A percentile compares a stretch with the other conserved stretches of the same genome.
phyloP scores from a whole-genome alignment of 1,140 invertebrate species.

The Pseudomyrmex pallidus region DNA sequence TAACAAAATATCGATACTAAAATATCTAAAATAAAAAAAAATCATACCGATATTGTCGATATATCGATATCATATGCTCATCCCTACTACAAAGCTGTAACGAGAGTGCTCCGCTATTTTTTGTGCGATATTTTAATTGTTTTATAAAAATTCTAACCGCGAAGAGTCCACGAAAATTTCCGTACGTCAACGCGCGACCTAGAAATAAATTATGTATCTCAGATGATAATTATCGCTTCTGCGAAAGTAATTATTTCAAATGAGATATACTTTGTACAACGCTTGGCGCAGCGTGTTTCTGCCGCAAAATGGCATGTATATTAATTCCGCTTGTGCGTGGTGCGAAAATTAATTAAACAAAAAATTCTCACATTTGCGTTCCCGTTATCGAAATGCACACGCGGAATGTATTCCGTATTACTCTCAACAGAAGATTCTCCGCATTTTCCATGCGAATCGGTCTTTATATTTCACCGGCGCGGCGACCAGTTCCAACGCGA shows the following conservation, averaged over 20 bases:
- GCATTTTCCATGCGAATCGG: background rate
- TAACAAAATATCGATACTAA: too few relatives aligned
- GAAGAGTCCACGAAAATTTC: slow-evolving; percentile 26
- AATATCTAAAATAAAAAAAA: too few relatives aligned
- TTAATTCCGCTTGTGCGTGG: background rate
- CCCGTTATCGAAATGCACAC: slow-evolving; percentile 28
- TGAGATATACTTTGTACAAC: background rate
- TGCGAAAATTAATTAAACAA: slow-evolving; percentile 8
- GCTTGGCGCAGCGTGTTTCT: background rate
- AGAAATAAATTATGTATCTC: too few relatives aligned
- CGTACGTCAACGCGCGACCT: background rate
- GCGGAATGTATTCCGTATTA: background rate
- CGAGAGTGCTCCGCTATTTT: slow-evolving; percentile 20
- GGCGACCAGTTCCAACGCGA: background rate
- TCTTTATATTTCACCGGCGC: slow-evolving; percentile 3
- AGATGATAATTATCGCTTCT: slow-evolving; percentile 21
- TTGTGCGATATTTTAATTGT: slow-evolving; percentile 13
- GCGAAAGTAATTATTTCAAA: slow-evolving; percentile 13
- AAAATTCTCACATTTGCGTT: slow-evolving; percentile 4
- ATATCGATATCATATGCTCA: too few relatives aligned
- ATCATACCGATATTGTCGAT: too few relatives aligned
- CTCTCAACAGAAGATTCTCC: background rate
- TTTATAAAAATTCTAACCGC: slow-evolving; percentile 27
- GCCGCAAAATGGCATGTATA: background rate
- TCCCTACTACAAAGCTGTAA: too few relatives aligned